Percentiles rank a stretch among this genome's conserved stretches.
Conservation (phyloP, 1,140 invertebrate species). For the Drosophila pruinosa region DNA sequence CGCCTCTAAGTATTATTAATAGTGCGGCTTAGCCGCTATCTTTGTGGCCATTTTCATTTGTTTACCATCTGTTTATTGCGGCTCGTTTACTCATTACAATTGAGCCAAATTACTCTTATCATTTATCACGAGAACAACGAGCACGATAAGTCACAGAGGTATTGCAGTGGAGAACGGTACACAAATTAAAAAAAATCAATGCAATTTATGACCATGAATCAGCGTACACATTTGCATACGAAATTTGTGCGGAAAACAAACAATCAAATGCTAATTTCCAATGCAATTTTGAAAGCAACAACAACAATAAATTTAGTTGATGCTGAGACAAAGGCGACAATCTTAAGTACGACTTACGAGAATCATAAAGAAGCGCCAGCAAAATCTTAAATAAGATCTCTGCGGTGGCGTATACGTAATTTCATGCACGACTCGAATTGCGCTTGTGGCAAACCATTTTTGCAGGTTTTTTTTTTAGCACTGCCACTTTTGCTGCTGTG, state of each 20-base stretch:
- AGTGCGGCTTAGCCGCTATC: slow-evolving; percentile 46
- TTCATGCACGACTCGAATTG: slow-evolving; percentile 46
- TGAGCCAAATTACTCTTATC: slow-evolving; percentile 46
- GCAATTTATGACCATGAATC: slow-evolving; percentile 53
- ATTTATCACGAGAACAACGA: slow-evolving; percentile 55
- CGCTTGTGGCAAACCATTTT: slow-evolving; percentile 28
- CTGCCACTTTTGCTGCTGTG: background rate
- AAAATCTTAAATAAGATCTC: slow-evolving; percentile 65
- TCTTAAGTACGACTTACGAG: slow-evolving; percentile 25
- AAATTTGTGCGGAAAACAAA: slow-evolving; percentile 47
- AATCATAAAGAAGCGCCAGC: slow-evolving; percentile 38
- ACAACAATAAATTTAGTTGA: slow-evolving; percentile 50
- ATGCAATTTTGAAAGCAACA: slow-evolving; percentile 48
- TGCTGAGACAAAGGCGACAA: slow-evolving; percentile 45
- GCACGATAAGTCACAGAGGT: slow-evolving; percentile 15
- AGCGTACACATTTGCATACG: slow-evolving; percentile 31
- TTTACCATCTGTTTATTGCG: slow-evolving; percentile 9
- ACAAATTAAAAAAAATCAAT: slow-evolving; percentile 44
- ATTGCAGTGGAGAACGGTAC: background rate
- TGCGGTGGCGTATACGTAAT: slow-evolving; percentile 73
- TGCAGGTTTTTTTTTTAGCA: background rate
- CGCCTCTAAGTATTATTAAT: slow-evolving; percentile 71
- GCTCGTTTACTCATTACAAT: slow-evolving; percentile 50
- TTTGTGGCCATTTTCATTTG: slow-evolving; percentile 30
- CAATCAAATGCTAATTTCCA: slow-evolving; percentile 70